phyloP scores from a whole-genome alignment of 2,888 invertebrate genomes.

The Pediacus dermestoides region DNA sequence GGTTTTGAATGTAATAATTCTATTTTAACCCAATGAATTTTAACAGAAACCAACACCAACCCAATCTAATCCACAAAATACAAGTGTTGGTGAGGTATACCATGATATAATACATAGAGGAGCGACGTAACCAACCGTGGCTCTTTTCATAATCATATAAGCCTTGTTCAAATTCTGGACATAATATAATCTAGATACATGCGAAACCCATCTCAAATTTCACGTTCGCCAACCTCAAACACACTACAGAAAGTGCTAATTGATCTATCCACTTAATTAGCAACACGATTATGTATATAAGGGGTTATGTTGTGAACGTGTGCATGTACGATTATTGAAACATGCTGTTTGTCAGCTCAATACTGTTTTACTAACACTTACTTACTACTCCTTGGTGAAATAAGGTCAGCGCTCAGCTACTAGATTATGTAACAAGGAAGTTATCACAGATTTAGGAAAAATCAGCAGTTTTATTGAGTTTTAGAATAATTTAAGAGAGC shows the following conservation, averaged over 20 bases:
- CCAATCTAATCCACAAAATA: background rate
- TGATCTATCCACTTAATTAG: conserved; percentile 18
- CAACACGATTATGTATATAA: no score
- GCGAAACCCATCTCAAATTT: conserved; percentile 13
- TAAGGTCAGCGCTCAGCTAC: no score
- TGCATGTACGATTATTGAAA: no score
- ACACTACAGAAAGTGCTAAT: conserved; percentile 15
- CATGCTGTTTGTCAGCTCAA: no score
- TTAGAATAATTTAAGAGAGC: no score
- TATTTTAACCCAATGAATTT: conserved; percentile 2
- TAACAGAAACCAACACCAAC: background rate
- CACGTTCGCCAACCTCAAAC: conserved; percentile 12
- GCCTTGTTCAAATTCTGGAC: conserved; percentile 23
- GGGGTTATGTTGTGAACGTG: no score
- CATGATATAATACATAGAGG: background rate
- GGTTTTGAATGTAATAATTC: background rate
- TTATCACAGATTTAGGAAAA: no score
- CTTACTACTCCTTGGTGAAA: no score
- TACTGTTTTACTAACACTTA: no score
- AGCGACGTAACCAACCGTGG: conserved; percentile 3
- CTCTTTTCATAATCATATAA: conserved; percentile 7
- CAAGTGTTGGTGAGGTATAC: background rate
- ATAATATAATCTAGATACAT: conserved; percentile 23
- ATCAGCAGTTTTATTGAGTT: no score
- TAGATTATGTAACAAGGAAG: no score